Evolutionary conservation across 1,140 invertebrate species (phyloP).

Genomic region (Drosophila murphyi): DNA sequence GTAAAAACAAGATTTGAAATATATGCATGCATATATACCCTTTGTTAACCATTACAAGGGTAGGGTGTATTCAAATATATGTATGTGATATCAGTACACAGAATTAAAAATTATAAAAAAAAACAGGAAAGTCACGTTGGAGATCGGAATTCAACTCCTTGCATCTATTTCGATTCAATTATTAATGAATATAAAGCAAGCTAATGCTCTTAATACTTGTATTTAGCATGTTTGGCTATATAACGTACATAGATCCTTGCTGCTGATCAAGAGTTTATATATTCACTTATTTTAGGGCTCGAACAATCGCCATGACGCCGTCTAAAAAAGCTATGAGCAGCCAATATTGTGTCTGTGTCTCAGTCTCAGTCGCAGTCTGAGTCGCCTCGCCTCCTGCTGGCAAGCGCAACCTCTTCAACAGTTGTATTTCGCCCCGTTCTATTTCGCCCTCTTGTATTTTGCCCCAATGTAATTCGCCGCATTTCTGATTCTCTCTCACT

Average conservation of each 20-base stretch:
- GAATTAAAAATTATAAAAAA: background rate
- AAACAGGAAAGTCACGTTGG: background rate
- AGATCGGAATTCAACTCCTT: too few species aligned
- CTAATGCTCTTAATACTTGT: too few species aligned
- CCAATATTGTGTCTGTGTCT: slow-evolving; percentile 5
- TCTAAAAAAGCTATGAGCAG: background rate
- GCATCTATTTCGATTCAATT: too few species aligned
- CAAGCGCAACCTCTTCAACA: slow-evolving; percentile 21
- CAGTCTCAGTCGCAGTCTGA: slow-evolving; percentile 21
- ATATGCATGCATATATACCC: too few species aligned
- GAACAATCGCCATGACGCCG: background rate
- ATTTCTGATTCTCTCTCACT: slow-evolving; percentile 22
- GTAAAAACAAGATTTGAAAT: too few species aligned
- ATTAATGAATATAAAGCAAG: too few species aligned
- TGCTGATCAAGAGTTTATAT: too few species aligned
- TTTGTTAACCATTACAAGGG: too few species aligned
- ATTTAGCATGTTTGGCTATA: too few species aligned
- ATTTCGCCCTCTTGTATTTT: background rate
- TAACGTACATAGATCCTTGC: background rate
- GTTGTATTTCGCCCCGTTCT: slow-evolving; percentile 2
- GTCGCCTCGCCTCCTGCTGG: slow-evolving; percentile 25
- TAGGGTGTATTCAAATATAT: background rate
- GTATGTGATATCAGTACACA: background rate
- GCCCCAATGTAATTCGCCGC: background rate
- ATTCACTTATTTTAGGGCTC: too few species aligned